Evolutionary conservation across 2,113 vertebrate species (phyloP).

Genomic region (Xenus cinereus): DNA sequence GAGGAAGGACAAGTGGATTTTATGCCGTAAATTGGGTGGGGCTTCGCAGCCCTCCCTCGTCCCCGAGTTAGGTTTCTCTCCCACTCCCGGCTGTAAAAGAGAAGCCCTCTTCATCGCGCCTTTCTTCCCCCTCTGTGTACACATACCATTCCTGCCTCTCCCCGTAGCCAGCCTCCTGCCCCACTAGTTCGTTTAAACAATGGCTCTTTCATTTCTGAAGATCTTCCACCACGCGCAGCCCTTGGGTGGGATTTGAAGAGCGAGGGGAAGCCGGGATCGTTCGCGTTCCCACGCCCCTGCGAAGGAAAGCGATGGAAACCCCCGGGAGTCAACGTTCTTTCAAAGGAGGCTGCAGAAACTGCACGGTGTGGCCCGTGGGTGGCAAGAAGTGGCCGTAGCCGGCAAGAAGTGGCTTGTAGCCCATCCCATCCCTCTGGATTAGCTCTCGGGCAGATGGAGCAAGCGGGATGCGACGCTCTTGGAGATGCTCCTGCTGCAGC

Average conservation of each 20-base stretch:
- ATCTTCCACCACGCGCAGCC: background rate
- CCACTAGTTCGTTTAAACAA: background rate
- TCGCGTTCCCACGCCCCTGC: background rate
- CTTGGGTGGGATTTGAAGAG: background rate
- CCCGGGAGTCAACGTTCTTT: accelerated
- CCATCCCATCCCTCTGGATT: background rate
- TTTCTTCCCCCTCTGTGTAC: background rate
- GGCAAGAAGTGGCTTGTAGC: accelerated
- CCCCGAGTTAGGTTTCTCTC: background rate
- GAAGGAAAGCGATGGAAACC: background rate
- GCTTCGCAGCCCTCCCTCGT: background rate
- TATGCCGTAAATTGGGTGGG: accelerated
- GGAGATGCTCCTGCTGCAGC: background rate
- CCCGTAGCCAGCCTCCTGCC: background rate
- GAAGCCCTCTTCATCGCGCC: background rate
- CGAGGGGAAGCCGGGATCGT: accelerated
- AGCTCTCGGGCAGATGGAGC: background rate
- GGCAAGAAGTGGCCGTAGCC: accelerated
- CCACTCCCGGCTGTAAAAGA: background rate
- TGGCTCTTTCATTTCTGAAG: background rate
- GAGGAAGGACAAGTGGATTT: background rate
- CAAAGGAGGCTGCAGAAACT: background rate
- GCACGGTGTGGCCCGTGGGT: background rate
- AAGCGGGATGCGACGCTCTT: background rate
- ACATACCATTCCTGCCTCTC: background rate